Evolutionary conservation across 2,113 vertebrate genomes (phyloP).

Genomic region (Gadus macrocephalus): DNA sequence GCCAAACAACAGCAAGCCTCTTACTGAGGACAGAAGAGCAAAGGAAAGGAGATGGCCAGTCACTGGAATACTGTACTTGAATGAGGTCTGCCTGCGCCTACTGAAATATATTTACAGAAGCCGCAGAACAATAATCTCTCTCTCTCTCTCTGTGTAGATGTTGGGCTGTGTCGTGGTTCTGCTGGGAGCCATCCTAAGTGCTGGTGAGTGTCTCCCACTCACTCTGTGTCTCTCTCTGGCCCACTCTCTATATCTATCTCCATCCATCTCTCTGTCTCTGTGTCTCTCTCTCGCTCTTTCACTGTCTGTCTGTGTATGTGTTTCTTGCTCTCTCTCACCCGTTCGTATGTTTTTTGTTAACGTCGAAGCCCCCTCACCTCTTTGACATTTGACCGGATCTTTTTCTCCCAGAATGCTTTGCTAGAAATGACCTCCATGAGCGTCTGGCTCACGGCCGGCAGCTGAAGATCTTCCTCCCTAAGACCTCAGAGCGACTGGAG

Average conservation of each 20-base stretch:
- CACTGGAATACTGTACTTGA: too few relatives aligned
- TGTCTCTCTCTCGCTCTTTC: not conserved
- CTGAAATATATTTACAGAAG: too few relatives aligned
- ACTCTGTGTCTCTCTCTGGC: not conserved
- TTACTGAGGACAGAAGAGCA: too few relatives aligned
- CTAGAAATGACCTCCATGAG: slow-evolving; percentile 23
- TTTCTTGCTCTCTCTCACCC: not conserved
- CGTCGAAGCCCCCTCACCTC: not conserved
- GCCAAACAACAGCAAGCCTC: too few relatives aligned
- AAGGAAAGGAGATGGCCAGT: too few relatives aligned
- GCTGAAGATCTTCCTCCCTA: slow-evolving; percentile 50
- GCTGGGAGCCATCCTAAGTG: not conserved
- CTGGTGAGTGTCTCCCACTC: not conserved
- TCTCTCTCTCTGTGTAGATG: not conserved
- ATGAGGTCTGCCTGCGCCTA: too few relatives aligned
- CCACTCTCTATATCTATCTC: not conserved
- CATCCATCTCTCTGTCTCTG: not conserved
- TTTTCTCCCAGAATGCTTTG: slow-evolving; percentile 32
- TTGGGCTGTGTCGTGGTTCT: not conserved
- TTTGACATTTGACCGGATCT: not conserved
- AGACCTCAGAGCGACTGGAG: slow-evolving; percentile 36
- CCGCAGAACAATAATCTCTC: not conserved
- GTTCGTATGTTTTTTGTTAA: not conserved
- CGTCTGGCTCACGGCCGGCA: slow-evolving; percentile 43
- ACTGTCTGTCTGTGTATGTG: not conserved